Conservation (phyloP, 2,888 invertebrate species). For the Nyleta sp. region DNA sequence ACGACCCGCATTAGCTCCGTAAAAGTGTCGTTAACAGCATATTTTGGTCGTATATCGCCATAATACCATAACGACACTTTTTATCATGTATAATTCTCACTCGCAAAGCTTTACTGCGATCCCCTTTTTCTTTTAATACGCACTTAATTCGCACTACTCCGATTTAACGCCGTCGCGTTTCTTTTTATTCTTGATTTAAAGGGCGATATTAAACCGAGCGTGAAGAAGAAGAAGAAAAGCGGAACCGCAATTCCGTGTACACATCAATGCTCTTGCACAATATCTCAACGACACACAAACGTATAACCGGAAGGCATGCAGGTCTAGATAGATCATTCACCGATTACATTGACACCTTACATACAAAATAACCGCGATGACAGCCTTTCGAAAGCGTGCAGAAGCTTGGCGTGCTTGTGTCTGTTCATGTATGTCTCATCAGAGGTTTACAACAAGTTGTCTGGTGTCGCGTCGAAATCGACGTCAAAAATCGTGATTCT, state of each 20-base stretch:
- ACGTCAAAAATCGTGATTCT: too few relatives aligned
- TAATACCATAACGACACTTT: slow-evolving; percentile 3
- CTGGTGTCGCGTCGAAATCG: too few relatives aligned
- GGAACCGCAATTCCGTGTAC: slow-evolving; percentile 31
- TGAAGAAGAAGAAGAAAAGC: slow-evolving; percentile 9
- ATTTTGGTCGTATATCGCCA: slow-evolving; percentile 7
- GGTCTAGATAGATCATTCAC: slow-evolving; percentile 54
- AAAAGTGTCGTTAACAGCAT: slow-evolving; percentile 16
- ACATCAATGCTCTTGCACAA: slow-evolving; percentile 46
- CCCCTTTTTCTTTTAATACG: not conserved
- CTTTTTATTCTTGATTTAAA: slow-evolving; percentile 2
- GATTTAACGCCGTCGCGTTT: not conserved
- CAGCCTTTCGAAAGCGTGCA: slow-evolving; percentile 67
- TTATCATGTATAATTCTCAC: slow-evolving; percentile 1
- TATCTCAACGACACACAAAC: slow-evolving; percentile 49
- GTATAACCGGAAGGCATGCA: slow-evolving; percentile 57
- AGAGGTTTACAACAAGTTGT: slow-evolving; percentile 1
- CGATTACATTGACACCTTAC: slow-evolving; percentile 47
- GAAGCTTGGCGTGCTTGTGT: slow-evolving; percentile 66
- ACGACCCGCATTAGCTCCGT: not conserved
- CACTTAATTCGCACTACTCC: slow-evolving; percentile 21
- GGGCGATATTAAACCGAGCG: not conserved
- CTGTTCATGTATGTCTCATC: slow-evolving; percentile 43
- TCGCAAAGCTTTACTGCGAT: slow-evolving; percentile 7
- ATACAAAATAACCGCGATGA: slow-evolving; percentile 56